Conservation (phyloP, 1,140 invertebrate genomes). For the Achatina immaculata region DNA sequence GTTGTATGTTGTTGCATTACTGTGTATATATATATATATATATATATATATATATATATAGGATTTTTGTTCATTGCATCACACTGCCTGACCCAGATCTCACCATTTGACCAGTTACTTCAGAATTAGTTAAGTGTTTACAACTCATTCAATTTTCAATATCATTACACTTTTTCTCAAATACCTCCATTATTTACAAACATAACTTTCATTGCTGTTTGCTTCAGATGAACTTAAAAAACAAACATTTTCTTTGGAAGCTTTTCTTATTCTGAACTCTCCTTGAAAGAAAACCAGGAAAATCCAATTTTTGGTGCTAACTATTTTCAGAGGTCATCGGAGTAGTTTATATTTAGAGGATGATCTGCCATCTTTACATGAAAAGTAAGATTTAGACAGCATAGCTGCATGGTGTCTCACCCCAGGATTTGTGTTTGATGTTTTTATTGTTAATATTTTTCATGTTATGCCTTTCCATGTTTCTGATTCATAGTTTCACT, state of each 20-base stretch:
- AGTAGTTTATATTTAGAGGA: constrained; percentile 65
- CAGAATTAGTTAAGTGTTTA: too few relatives aligned
- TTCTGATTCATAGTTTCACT: too few relatives aligned
- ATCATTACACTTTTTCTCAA: background rate
- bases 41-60: too few relatives aligned
- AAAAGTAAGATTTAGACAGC: constrained; percentile 49
- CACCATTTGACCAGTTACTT: too few relatives aligned
- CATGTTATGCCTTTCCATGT: too few relatives aligned
- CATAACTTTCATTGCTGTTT: background rate
- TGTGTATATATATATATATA: too few relatives aligned
- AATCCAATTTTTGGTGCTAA: background rate
- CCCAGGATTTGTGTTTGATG: too few relatives aligned
- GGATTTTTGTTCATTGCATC: too few relatives aligned
- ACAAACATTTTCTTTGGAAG: background rate
- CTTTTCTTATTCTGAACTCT: background rate
- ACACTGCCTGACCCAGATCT: too few relatives aligned
- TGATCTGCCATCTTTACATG: constrained; percentile 42
- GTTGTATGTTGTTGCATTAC: too few relatives aligned
- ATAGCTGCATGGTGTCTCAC: constrained; percentile 17
- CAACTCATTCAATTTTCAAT: too few relatives aligned
- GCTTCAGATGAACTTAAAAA: background rate
- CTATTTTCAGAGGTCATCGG: constrained; percentile 58
- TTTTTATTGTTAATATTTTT: too few relatives aligned
- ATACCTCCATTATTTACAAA: background rate
- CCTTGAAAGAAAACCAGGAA: background rate